These are phyloP conservation scores for Brachypodius melanocephalos DNA, from an alignment of 2,113 vertebrate species.

Conservation along the genomic window DNA sequence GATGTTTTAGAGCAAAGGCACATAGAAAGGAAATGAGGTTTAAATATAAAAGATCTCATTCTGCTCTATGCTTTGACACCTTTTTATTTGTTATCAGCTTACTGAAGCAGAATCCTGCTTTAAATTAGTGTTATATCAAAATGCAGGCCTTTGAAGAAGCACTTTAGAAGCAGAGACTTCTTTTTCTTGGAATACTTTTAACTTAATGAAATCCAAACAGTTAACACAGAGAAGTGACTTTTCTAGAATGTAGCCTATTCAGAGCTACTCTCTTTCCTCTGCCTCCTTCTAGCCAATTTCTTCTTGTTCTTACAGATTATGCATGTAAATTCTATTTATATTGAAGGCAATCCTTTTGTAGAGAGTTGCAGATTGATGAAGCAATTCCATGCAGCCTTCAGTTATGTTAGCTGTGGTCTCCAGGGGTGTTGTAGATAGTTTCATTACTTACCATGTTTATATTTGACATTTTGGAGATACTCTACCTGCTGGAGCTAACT, in stretches of 20 bases:
- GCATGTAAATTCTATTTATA: neutral
- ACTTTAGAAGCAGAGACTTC: neutral
- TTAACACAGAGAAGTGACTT: neutral
- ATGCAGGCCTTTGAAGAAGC: neutral
- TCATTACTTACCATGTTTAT: neutral
- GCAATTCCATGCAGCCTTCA: neutral
- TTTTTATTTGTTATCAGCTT: neutral
- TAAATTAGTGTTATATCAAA: neutral
- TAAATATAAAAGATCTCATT: neutral
- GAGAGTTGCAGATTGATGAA: neutral
- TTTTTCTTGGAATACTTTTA: neutral
- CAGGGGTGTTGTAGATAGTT: neutral
- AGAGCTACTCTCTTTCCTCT: neutral
- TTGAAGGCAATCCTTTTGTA: neutral
- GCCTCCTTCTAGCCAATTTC: neutral
- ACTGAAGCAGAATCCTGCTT: neutral
- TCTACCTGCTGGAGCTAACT: neutral
- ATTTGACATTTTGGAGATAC: neutral
- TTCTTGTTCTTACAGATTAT: neutral
- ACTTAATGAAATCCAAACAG: neutral
- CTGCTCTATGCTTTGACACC: neutral
- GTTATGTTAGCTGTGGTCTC: neutral
- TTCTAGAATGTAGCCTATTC: neutral
- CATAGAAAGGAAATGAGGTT: neutral
- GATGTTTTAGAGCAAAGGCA: neutral